Evolutionary conservation across 2,888 invertebrate species (phyloP).

Genomic region (Eupithecia centaureata): DNA sequence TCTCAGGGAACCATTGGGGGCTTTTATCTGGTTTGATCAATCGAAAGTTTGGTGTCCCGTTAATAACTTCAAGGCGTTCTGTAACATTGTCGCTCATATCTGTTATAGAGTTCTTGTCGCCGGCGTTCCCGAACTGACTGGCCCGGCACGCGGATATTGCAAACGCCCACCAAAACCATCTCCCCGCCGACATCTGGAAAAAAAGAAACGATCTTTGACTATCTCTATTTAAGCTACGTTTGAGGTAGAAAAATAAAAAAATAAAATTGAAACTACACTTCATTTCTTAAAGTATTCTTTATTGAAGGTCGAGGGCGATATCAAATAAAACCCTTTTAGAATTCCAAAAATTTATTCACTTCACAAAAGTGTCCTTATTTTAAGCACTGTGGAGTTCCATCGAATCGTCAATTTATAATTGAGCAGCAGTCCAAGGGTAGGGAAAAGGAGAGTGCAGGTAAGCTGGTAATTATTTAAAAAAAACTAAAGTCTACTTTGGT

Average conservation of each 20-base stretch:
- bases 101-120: constrained; percentile 70
- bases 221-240: constrained; percentile 39
- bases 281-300: constrained; percentile 74
- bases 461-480: constrained; percentile 21
- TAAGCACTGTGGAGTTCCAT: constrained; percentile 45
- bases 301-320: constrained; percentile 72
- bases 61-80: constrained; percentile 81
- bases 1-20: constrained; percentile 84
- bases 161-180: constrained; percentile 63
- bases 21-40: constrained; percentile 83
- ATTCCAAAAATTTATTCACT: constrained; percentile 71
- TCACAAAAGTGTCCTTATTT: constrained; percentile 55
- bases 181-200: constrained; percentile 76
- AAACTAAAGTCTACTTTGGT: not conserved
- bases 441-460: constrained; percentile 47
- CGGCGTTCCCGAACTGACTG: constrained; percentile 67
- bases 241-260: constrained; percentile 52
- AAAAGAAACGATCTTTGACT: constrained; percentile 65
- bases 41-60: constrained; percentile 83
- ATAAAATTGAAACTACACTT: constrained; percentile 80
- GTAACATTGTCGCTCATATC: constrained; percentile 63
- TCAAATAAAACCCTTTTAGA: constrained; percentile 80
- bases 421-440: constrained; percentile 52
- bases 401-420: constrained; percentile 34
- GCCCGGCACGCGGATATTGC: constrained; percentile 60